Percentiles rank a stretch among this genome's conserved stretches.
Evolutionary conservation across 2,888 invertebrate genomes (phyloP).

Genomic region (Coecobrya sp.): DNA sequence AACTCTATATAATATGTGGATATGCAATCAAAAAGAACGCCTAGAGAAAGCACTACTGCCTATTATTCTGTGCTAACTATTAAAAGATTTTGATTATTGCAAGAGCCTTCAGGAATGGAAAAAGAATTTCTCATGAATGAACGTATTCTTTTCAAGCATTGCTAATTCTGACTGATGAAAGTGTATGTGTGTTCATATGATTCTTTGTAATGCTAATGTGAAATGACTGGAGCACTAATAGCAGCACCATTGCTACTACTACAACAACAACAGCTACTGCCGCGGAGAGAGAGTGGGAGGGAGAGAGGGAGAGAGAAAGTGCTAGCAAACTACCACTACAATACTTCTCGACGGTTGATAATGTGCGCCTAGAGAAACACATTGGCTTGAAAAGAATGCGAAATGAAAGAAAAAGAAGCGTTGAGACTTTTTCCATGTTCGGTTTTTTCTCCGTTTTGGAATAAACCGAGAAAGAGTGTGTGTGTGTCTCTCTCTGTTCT

Average conservation of each 20-base stretch:
- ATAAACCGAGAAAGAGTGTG: neutral
- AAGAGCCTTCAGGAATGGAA: constrained; percentile 57
- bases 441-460: constrained; percentile 2
- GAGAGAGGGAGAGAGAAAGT: constrained; percentile 25
- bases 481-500: neutral
- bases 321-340: neutral
- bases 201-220: constrained; percentile 69
- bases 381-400: constrained; percentile 47
- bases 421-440: constrained; percentile 66
- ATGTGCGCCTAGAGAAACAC: constrained; percentile 17
- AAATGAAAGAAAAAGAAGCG: constrained; percentile 32
- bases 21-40: constrained; percentile 17
- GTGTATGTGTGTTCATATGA: constrained; percentile 17
- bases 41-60: constrained; percentile 4
- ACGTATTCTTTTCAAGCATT: constrained; percentile 56
- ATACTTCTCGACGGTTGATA: neutral
- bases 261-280: no score
- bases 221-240: constrained; percentile 16
- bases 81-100: constrained; percentile 73
- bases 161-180: constrained; percentile 69
- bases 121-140: constrained; percentile 58
- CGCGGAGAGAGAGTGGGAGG: constrained; percentile 18
- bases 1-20: neutral
- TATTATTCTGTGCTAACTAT: constrained; percentile 41
- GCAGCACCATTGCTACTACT: neutral